Evolutionary conservation across 2,888 invertebrate species (phyloP), one percentile per base, ranked within the genome.

Genomic region (Morpho achilles): DNA sequence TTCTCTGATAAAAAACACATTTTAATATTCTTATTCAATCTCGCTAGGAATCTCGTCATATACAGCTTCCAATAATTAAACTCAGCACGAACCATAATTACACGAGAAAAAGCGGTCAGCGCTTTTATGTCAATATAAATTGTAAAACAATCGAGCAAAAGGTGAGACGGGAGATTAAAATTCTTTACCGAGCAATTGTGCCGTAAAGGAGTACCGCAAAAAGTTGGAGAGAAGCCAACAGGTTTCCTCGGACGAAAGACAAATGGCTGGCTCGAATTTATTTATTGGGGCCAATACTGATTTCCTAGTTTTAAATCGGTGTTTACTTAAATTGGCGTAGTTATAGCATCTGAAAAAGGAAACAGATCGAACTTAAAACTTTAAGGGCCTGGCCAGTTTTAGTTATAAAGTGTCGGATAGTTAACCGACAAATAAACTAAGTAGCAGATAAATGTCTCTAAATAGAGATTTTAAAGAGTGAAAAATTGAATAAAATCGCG

Each of bases 251-350:
- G 71, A 76, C 77, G 63, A 65, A 74, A 79, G 76, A 79, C 73
- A 71, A 70, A 72, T 72, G 72, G 67, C 67, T 67, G 72, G 70
- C 76, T 77, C 72, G 72, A 75, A 78, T 80, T 76, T 79, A 79
- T 82, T 79, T 80, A 83, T 81, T 75, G 74, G 67, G 80, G 79
- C 74, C 79, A 77, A 71, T 71, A 73, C 73, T 75, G 75, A 77
- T 78, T 77, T 61, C 54, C 65, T 61, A 48, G 45, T 54, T 54
- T 54, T 48, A 54, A 54, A 54, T 53, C 53, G 47, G 53, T 46
- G 46, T 53, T 45, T 32, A 52, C 52, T 52, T 44, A 32, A 32
- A 10, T n/a, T 44, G n/a, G 44, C 39, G 9, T 22, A 10, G 32
- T 52, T 23, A 8, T n/a, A 32, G 43, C 23, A 32, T 39, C 16